Percentiles rank a stretch among this genome's conserved stretches.
These are phyloP conservation scores for Podarcis lilfordi DNA, from an alignment of 2,797 vertebrate genomes.

Conservation along the genomic window DNA sequence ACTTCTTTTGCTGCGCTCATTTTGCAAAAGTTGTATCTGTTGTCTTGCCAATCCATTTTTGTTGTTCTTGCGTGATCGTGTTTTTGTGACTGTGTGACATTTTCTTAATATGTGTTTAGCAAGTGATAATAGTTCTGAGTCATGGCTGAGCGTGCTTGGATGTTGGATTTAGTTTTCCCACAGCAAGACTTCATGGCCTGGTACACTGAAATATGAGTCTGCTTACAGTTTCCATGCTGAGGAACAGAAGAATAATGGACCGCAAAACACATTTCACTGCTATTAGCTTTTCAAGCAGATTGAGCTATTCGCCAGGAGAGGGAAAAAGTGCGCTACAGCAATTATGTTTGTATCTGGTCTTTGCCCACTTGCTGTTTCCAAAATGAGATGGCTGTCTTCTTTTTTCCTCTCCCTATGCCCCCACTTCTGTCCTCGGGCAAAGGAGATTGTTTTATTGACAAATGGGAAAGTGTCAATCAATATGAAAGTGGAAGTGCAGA, in stretches of 20 bases:
- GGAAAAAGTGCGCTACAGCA: constrained; percentile 54
- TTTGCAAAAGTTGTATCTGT: constrained; percentile 23
- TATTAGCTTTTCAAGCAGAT: constrained; percentile 69
- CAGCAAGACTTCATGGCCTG: constrained; percentile 65
- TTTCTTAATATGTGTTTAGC: constrained; percentile 60
- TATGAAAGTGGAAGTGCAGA: constrained; percentile 35
- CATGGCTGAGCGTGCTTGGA: constrained; percentile 61
- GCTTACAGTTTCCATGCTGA: constrained; percentile 61
- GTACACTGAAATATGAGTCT: constrained; percentile 61
- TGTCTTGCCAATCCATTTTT: constrained; percentile 44
- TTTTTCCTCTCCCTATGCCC: not conserved
- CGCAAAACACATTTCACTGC: constrained; percentile 61
- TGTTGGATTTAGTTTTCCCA: constrained; percentile 67
- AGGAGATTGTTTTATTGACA: constrained; percentile 52
- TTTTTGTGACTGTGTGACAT: constrained; percentile 49
- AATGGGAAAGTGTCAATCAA: constrained; percentile 56
- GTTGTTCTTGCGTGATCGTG: constrained; percentile 36
- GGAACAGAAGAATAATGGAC: constrained; percentile 68
- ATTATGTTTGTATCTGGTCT: constrained; percentile 63
- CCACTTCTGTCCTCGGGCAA: not conserved
- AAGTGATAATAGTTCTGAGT: constrained; percentile 64
- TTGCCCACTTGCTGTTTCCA: constrained; percentile 51
- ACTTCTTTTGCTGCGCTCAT: constrained; percentile 45
- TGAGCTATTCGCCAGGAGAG: constrained; percentile 60
- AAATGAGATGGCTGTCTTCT: constrained; percentile 48